Evolutionary conservation across 2,797 vertebrate genomes (phyloP), one percentile per base, ranked within the genome.

Genomic region (Chaunax sp.): DNA sequence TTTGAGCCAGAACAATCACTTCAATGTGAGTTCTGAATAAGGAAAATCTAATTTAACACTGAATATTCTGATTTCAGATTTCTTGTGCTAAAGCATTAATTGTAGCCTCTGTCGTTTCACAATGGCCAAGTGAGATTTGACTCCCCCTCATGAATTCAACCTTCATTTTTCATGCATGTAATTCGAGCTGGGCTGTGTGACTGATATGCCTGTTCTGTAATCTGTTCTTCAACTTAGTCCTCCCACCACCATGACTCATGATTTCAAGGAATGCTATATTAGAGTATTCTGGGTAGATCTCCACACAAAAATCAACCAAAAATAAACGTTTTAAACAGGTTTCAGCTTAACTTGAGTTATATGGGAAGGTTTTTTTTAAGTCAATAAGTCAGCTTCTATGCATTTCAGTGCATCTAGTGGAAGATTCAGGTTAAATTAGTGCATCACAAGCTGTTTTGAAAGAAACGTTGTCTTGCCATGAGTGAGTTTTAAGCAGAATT

Each of bases 161-260:
- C 59, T 57, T 81, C 77, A 75, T 83, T 82, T 81, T 67, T 33
- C 51, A 46, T 67, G 63, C 51, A 69, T 50, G 75, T 69, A 73
- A 80, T 67, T 30, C 30, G 43, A 74, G 60, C 75, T 30, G 63
- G 41, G 50, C 74, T 25, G 45, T 53, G 56, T 66, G 76, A 75
- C 63, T 72, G 78, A 85, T 81, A 59, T 14, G 65, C 40, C 50
- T 72, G 44, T 70, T 40, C 76, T 80, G 75, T 86, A 52, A 87
- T 84, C 70, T 63, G 44, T 51, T 81, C 74, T 43, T 64, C 76
- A 76, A 71, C 67, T 81, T 46, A 40, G 45, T 64, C 76, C 69
- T 78, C 77, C 76, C 55, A 56, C 62, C 37, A 22, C 28, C 45
- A 9, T 84, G 80, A 84, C 72, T 86, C 79, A 57, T 52, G 45